These are phyloP conservation scores for Drosophila tsacasi DNA, from an alignment of 1,140 invertebrate species.

Conservation along the genomic window DNA sequence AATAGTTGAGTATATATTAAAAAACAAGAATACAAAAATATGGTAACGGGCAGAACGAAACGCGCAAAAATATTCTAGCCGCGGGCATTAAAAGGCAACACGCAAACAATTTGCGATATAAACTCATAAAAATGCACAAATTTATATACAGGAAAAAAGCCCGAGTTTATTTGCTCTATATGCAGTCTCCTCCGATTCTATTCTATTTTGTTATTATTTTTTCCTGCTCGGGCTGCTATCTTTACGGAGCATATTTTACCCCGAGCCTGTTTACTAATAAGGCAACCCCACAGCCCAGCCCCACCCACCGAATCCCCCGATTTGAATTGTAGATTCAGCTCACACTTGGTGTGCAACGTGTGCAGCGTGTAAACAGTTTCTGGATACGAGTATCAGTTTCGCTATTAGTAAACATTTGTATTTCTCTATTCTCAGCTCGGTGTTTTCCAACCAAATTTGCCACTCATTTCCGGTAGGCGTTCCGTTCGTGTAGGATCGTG, in stretches of 20 bases:
- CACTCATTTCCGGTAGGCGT: slow-evolving; percentile 64
- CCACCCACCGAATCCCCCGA: slow-evolving; percentile 33
- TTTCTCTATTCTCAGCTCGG: slow-evolving; percentile 46
- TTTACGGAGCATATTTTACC: slow-evolving; percentile 44
- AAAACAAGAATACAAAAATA: slow-evolving; percentile 23
- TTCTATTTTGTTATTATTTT: slow-evolving; percentile 36
- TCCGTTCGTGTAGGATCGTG: slow-evolving; percentile 5
- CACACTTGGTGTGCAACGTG: slow-evolving; percentile 55
- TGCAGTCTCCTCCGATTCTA: slow-evolving; percentile 25
- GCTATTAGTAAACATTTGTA: slow-evolving; percentile 73
- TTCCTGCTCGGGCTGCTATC: slow-evolving; percentile 30
- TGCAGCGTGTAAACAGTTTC: slow-evolving; percentile 68
- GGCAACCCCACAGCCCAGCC: slow-evolving; percentile 15
- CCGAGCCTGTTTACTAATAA: slow-evolving; percentile 44
- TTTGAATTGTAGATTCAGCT: slow-evolving; percentile 74
- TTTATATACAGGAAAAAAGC: slow-evolving; percentile 31
- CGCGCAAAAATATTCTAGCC: slow-evolving; percentile 62
- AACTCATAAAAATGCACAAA: slow-evolving; percentile 67
- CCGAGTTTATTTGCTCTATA: slow-evolving; percentile 48
- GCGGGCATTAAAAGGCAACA: slow-evolving; percentile 65
- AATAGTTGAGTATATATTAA: slow-evolving; percentile 69
- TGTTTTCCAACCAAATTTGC: slow-evolving; percentile 54
- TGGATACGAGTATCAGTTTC: slow-evolving; percentile 57
- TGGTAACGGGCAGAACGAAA: slow-evolving; percentile 27
- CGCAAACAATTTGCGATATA: slow-evolving; percentile 73